Base-by-base conservation (phyloP, 2,113 vertebrate genomes). In the Aramus guarauna region DNA sequence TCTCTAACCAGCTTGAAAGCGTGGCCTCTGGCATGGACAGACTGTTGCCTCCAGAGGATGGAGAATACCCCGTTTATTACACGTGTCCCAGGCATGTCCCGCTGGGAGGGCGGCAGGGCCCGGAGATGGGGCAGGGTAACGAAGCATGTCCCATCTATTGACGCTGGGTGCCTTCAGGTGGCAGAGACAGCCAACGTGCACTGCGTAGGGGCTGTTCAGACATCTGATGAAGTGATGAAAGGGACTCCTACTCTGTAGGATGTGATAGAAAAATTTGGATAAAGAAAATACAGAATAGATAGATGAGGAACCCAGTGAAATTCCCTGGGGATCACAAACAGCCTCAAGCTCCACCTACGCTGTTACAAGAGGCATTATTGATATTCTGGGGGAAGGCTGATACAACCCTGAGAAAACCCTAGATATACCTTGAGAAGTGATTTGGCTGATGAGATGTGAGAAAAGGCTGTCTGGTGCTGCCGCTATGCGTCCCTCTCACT, bases 401-500 rank as follows among this genome's bases (percentile, higher is more conserved):
- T 87, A 62, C 4, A 78, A 48, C 72, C 53, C 82, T 82, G 80
- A 92, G 85, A 93, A 95, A 92, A 79, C 27, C 43, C 39, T 75
- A 69, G 50, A 4, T 87, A 24, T 50, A 60, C 43, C 53, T 80
- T 58, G 86, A 85, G 94, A 95, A 97, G 74, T 59, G 64, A 71
- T 91, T 82, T 90, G 45, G 45, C 58, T 52, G 91, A 56, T 22
- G 84, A 85, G 71, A 92, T 52, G 74, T 58, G 67, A 7, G 45
- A 82, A 78, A 68, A 79, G 55, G 59, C 71, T 30, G 21, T 67
- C 72, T 63, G 14, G 56, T 71, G 39, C 85, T 86, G 82, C 67
- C 0, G 0, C 50, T 71, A 5, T 0, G 1, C 0, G 0, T 87
- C 53, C 80, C 20, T 66, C 43, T 72, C 58, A 21, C 36, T 53